Evolutionary conservation across 2,797 vertebrate species (phyloP), one percentile per base, ranked within the genome.

Genomic region (Centropyge bicolor): DNA sequence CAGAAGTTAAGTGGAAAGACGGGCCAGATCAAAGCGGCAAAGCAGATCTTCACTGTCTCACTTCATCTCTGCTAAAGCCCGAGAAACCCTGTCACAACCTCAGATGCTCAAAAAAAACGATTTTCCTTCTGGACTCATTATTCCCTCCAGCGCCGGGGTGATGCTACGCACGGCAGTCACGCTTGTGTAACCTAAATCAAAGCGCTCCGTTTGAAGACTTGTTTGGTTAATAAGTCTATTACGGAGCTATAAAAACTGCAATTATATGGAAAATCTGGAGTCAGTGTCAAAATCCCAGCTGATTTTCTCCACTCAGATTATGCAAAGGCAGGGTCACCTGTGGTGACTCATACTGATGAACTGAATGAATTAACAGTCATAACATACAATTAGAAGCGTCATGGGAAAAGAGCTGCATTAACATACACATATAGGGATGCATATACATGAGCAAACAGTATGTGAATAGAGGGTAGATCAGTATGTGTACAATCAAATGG

Each of bases 21-120:
- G 66, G 75, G 57, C 66, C 81, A 70, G 87, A 93, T 93, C 92
- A 91, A 92, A 93, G 86, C 85, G 1, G 46, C 4, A 27, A 66
- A 71, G 69, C 87, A 88, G 87, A 93, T 92, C 92, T 91, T 89
- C 91, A 91, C 88, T 88, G 88, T 93, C 91, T 85, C 66, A 82
- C 65, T 91, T 88, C 80, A 91, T 91, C 78, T 84, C 51, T n/a
- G 71, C 80, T 78, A 66, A 81, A 87, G 78, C 87, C 81, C 0
- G 8, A 88, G 85, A 89, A 89, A 82, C 68, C 70, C 76, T 74
- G 89, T 85, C 88, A 86, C 83, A 82, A 76, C 81, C 80, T 82
- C 78, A 79, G 70, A 91, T 69, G 86, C 83, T 85, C 75, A 76
- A 69, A 80, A 78, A 17, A 36, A 67, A 57, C 27, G 57, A 85